These are phyloP conservation scores for Smittia aterrima DNA, from an alignment of 2,888 invertebrate species.

Conservation along the genomic window DNA sequence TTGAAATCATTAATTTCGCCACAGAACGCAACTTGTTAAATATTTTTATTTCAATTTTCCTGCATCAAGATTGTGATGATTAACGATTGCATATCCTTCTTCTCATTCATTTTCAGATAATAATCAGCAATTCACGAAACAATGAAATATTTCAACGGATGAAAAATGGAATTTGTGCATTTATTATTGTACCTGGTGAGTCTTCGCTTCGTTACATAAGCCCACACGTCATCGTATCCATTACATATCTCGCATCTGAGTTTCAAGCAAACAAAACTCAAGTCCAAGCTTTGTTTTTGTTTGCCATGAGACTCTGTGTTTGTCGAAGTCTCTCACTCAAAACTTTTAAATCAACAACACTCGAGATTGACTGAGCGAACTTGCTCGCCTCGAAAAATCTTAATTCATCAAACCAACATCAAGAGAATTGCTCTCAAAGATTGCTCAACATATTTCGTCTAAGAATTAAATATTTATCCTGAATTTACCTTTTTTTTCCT, in stretches of 20 bases:
- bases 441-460: neutral
- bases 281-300: neutral
- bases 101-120: slow-evolving; percentile 34
- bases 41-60: neutral
- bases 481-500: slow-evolving; percentile 6
- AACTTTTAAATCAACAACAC: neutral
- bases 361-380: neutral
- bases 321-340: neutral
- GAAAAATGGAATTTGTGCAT: slow-evolving; percentile 42
- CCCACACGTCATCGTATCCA: slow-evolving; percentile 9
- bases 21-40: neutral
- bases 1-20: slow-evolving; percentile 14
- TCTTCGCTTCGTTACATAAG: slow-evolving; percentile 12
- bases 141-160: slow-evolving; percentile 41
- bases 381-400: neutral
- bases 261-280: slow-evolving; percentile 1
- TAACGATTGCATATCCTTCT: slow-evolving; percentile 39
- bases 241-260: neutral
- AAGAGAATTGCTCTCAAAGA: neutral
- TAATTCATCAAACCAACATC: neutral
- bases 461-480: neutral
- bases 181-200: slow-evolving; percentile 42
- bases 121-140: slow-evolving; percentile 39
- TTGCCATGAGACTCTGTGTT: neutral
- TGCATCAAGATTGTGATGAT: slow-evolving; percentile 18